Percentiles rank a stretch among this genome's conserved stretches.
phyloP scores from a whole-genome alignment of 2,888 invertebrate species.

The Lasioglossum oenotherae region DNA sequence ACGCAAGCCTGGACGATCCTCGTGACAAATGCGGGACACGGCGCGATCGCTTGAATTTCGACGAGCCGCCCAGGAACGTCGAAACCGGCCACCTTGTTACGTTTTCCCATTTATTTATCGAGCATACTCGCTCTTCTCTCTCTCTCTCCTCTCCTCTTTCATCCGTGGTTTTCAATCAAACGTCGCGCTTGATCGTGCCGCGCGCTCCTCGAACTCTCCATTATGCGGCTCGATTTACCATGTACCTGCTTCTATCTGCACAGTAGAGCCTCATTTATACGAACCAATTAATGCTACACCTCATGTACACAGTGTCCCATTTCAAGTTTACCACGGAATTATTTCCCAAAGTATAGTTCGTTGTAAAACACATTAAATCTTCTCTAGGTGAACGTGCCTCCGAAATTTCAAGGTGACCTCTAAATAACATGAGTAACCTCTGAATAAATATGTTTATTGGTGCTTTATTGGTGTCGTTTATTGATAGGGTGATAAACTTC shows the following conservation, averaged over 20 bases:
- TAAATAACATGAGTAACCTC: background rate
- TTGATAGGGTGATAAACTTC: no score
- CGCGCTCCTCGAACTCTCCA: slow-evolving; percentile 5
- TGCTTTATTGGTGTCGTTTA: no score
- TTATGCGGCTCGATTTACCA: background rate
- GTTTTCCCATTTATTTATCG: slow-evolving; percentile 48
- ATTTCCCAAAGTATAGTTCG: background rate
- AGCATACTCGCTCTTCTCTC: background rate
- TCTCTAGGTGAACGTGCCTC: no score
- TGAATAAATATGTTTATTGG: no score
- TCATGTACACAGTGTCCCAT: background rate
- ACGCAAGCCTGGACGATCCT: slow-evolving; percentile 60
- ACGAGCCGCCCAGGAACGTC: slow-evolving; percentile 60
- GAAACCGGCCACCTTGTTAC: slow-evolving; percentile 49
- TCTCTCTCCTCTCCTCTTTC: background rate
- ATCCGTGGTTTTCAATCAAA: slow-evolving; percentile 4
- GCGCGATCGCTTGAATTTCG: slow-evolving; percentile 70
- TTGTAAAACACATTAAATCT: background rate
- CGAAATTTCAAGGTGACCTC: no score
- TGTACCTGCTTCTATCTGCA: background rate
- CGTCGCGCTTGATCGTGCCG: slow-evolving; percentile 9
- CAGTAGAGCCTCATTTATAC: background rate
- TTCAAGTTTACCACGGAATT: background rate
- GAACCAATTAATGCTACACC: background rate
- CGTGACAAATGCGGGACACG: slow-evolving; percentile 77